Conservation (phyloP, 2,113 vertebrate genomes). For the Microtus richardsoni region DNA sequence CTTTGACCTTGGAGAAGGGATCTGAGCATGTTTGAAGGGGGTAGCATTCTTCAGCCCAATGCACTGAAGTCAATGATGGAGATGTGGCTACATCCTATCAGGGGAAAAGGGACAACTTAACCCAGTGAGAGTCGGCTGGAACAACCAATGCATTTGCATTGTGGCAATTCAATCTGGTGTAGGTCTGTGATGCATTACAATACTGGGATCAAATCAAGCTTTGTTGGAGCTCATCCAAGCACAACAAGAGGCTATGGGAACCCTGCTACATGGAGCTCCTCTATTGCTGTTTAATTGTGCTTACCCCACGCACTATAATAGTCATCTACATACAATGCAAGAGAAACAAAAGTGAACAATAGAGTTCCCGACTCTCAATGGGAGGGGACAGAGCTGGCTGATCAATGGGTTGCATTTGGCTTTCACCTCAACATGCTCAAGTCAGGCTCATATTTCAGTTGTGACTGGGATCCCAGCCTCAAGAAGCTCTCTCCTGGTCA, state of each 20-base stretch:
- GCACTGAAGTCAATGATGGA: conserved; percentile 50
- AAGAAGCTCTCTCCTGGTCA: not conserved
- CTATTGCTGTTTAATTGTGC: conserved; percentile 77
- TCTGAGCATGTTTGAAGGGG: not conserved
- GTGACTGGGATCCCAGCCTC: not conserved
- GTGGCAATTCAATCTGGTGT: conserved; percentile 74
- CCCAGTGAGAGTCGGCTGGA: conserved; percentile 57
- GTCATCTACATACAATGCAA: conserved; percentile 59
- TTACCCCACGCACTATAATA: conserved; percentile 78
- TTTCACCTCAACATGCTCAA: not conserved
- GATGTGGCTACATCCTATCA: conserved; percentile 69
- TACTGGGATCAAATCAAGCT: conserved; percentile 79
- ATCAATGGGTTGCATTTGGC: not conserved
- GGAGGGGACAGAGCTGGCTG: not conserved
- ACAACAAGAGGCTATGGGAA: conserved; percentile 80
- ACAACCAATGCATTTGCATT: conserved; percentile 78
- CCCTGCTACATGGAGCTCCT: conserved; percentile 75
- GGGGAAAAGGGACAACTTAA: conserved; percentile 69
- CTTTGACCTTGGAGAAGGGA: not conserved
- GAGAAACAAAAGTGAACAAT: conserved; percentile 39
- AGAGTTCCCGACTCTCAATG: not conserved
- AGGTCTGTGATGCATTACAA: conserved; percentile 81
- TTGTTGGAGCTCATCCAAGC: conserved; percentile 82
- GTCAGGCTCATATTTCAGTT: not conserved
- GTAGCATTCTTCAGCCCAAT: conserved; percentile 9